Conservation (phyloP, 2,888 invertebrate species). For the Acronicta aceris region DNA sequence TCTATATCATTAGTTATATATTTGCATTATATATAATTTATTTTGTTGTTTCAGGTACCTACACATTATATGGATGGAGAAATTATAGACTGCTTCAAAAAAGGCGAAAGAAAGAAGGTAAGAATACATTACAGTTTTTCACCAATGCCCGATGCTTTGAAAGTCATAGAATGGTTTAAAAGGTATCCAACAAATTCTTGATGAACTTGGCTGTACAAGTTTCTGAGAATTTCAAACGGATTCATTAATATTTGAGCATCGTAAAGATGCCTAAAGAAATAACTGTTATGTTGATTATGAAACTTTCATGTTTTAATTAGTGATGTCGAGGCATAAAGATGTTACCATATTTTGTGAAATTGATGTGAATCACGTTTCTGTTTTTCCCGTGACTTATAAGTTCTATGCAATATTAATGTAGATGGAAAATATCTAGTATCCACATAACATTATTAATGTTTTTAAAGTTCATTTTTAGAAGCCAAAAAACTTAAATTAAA, state of each 20-base stretch:
- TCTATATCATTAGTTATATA: slow-evolving; percentile 40
- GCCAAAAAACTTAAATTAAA: no score
- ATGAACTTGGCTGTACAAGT: slow-evolving; percentile 45
- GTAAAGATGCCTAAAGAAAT: slow-evolving; percentile 26
- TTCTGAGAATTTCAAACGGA: slow-evolving; percentile 35
- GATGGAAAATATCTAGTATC: no score
- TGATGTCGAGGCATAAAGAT: background rate
- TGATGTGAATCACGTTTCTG: background rate
- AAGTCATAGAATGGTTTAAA: slow-evolving; percentile 32
- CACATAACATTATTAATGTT: no score
- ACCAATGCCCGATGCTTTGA: slow-evolving; percentile 12
- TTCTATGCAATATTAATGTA: background rate
- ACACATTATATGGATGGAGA: slow-evolving; percentile 36
- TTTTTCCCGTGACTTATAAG: background rate
- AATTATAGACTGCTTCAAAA: no score
- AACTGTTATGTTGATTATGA: slow-evolving; percentile 15
- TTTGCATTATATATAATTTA: slow-evolving; percentile 25
- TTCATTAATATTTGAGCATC: slow-evolving; percentile 40
- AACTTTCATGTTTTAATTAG: slow-evolving; percentile 20
- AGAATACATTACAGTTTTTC: slow-evolving; percentile 15
- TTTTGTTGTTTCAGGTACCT: slow-evolving; percentile 54
- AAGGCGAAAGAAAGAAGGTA: slow-evolving; percentile 6
- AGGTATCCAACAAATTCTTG: slow-evolving; percentile 40
- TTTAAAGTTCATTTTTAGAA: no score
- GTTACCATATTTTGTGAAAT: background rate